Conservation (phyloP, 2,888 invertebrate genomes). For the Ormyrus labotus region DNA sequence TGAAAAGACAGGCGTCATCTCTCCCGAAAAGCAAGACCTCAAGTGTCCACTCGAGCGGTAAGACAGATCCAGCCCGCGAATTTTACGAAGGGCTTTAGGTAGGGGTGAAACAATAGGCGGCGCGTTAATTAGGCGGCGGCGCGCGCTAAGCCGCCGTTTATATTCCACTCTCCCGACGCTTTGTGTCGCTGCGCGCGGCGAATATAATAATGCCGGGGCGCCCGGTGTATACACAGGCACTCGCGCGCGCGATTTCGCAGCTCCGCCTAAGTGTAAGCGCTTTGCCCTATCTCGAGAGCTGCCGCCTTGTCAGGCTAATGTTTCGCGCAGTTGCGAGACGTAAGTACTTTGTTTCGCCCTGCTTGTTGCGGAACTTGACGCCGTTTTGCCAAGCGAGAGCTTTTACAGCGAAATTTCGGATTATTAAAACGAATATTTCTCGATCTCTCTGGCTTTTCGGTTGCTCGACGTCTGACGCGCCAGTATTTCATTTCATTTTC, state of each 20-base stretch:
- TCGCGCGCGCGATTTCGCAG: background rate
- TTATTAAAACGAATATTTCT: no score
- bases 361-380: no score
- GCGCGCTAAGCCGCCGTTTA: slow-evolving; percentile 66
- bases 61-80: background rate
- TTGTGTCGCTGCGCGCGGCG: background rate
- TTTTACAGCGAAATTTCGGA: no score
- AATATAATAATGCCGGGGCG: no score
- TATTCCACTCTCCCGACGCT: slow-evolving; percentile 12
- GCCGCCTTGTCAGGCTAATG: background rate
- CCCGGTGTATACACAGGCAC: background rate
- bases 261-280: slow-evolving; percentile 27
- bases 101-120: slow-evolving; percentile 27
- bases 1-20: no score
- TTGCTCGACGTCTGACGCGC: no score
- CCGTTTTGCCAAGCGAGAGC: no score
- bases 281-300: slow-evolving; percentile 31
- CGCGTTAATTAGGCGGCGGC: slow-evolving; percentile 74
- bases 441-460: no score
- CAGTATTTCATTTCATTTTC: no score
- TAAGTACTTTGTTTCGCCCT: no score
- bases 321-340: no score
- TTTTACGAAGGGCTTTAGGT: slow-evolving; percentile 16
- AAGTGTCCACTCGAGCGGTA: background rate
- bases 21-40: no score